A percentile compares a stretch with the other conserved stretches of the same genome.
phyloP scores from a whole-genome alignment of 2,113 vertebrate genomes.

The Dasyprocta punctata region DNA sequence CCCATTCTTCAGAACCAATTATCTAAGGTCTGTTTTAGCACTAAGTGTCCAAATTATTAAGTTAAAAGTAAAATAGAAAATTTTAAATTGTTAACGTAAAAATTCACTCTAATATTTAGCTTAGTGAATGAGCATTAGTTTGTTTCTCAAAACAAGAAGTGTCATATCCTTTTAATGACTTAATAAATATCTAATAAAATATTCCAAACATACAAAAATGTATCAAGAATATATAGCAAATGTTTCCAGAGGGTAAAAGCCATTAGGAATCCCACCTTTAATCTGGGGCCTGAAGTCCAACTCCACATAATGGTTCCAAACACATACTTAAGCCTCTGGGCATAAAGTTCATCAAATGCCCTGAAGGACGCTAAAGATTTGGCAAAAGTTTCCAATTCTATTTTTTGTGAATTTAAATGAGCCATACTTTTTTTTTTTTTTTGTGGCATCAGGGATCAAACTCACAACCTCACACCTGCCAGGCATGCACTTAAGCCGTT shows the following conservation, averaged over 20 bases:
- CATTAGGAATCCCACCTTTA: not conserved
- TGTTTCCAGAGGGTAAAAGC: not conserved
- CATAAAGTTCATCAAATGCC: not conserved
- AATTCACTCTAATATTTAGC: constrained; percentile 25
- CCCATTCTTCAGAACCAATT: not conserved
- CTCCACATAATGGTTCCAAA: not conserved
- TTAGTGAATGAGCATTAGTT: not conserved
- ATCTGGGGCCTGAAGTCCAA: not conserved
- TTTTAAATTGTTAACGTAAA: not conserved
- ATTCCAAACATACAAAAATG: not conserved
- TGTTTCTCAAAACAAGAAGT: not conserved
- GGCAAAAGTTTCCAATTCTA: not conserved
- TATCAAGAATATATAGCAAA: constrained; percentile 40
- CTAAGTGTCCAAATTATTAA: not conserved
- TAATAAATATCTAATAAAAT: constrained; percentile 36
- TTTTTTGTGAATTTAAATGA: constrained; percentile 18
- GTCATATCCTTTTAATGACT: not conserved
- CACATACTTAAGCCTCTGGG: not conserved
- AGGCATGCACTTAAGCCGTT: no score
- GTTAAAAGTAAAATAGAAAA: not conserved
- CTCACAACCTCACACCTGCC: no score
- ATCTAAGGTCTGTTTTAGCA: not conserved
- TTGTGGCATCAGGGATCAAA: no score
- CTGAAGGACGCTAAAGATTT: not conserved
- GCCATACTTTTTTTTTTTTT: not conserved